Evolutionary conservation across 2,797 vertebrate genomes (phyloP).

Genomic region (Lindbergichthys nudifrons): DNA sequence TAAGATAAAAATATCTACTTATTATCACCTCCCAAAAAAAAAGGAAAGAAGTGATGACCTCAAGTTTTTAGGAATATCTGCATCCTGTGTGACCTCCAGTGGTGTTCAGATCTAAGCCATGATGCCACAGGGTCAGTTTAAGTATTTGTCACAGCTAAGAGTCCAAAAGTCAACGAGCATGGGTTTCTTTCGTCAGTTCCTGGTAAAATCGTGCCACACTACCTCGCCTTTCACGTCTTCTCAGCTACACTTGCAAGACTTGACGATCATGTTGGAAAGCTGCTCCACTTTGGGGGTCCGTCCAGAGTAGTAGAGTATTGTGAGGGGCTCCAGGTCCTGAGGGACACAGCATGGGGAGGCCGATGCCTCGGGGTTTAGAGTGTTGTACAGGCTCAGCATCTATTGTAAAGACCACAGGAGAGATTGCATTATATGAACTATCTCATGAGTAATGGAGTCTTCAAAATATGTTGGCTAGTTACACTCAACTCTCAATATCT

Average conservation of each 20-base stretch:
- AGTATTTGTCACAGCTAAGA: constrained; percentile 75
- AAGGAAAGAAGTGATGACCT: constrained; percentile 18
- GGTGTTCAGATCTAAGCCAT: constrained; percentile 65
- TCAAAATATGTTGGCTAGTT: background rate
- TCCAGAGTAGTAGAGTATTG: constrained; percentile 95
- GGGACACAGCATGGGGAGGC: constrained; percentile 94
- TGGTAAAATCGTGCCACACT: constrained; percentile 56
- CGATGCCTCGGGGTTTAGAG: constrained; percentile 92
- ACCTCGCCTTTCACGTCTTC: constrained; percentile 65
- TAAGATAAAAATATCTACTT: constrained; percentile 35
- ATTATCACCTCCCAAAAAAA: constrained; percentile 19
- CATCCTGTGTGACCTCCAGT: constrained; percentile 53
- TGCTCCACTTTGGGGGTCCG: constrained; percentile 96
- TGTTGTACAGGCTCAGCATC: constrained; percentile 95
- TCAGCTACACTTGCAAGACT: constrained; percentile 98
- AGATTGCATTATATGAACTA: background rate
- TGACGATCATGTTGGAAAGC: constrained; percentile 98
- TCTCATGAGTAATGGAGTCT: background rate
- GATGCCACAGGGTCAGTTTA: constrained; percentile 65
- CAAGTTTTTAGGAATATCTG: constrained; percentile 47
- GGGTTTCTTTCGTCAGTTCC: constrained; percentile 62
- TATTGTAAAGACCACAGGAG: constrained; percentile 63
- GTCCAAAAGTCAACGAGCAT: constrained; percentile 61
- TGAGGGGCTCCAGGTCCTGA: constrained; percentile 94
- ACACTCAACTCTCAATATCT: background rate